Evolutionary conservation across 2,113 vertebrate species (phyloP).

Genomic region (Macaca nemestrina): DNA sequence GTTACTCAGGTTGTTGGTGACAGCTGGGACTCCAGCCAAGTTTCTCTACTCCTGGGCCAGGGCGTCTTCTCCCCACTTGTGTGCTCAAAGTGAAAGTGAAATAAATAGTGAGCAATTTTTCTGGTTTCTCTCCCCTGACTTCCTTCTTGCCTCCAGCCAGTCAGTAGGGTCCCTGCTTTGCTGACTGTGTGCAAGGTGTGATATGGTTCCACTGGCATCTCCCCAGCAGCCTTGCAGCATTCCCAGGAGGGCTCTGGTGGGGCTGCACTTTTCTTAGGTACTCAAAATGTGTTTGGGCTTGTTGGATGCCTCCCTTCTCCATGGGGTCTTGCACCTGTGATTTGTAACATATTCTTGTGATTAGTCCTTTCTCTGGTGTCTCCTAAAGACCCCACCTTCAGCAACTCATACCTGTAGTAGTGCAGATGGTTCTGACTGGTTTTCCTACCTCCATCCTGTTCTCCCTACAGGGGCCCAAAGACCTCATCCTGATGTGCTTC

Average conservation of each 20-base stretch:
- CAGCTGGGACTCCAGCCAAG: slow-evolving; percentile 26
- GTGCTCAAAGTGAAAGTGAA: slow-evolving; percentile 53
- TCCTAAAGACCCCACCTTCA: not conserved
- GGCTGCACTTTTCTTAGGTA: not conserved
- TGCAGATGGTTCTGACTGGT: not conserved
- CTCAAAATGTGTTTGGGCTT: not conserved
- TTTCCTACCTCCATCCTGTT: not conserved
- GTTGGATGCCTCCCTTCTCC: not conserved
- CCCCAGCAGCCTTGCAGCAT: not conserved
- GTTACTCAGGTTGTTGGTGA: not conserved
- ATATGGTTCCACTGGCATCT: not conserved
- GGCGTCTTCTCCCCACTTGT: not conserved
- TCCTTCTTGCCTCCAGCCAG: not conserved
- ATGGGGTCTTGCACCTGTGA: not conserved
- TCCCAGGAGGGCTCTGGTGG: not conserved
- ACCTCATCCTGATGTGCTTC: not conserved
- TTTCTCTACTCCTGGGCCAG: not conserved
- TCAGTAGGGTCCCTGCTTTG: not conserved
- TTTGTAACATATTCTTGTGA: not conserved
- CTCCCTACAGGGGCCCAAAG: not conserved
- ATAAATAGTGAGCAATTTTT: not conserved
- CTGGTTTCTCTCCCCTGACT: slow-evolving; percentile 3
- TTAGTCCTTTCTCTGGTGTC: not conserved
- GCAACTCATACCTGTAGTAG: not conserved
- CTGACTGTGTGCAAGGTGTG: not conserved